These are phyloP conservation scores for Rambutsinella grinnellia DNA, from an alignment of 2,888 invertebrate genomes.

Conservation along the genomic window DNA sequence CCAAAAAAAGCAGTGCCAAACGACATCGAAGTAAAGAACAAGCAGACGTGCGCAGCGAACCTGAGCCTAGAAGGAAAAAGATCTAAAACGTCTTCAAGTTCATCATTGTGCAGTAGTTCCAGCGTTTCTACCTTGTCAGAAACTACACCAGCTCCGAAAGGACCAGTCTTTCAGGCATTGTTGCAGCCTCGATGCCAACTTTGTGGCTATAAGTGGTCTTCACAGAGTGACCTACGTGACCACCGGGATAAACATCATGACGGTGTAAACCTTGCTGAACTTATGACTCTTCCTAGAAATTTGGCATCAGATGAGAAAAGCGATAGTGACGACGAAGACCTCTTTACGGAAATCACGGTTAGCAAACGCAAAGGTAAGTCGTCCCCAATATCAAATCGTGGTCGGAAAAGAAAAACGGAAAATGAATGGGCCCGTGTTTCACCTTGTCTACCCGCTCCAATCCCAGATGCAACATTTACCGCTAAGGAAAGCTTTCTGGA, in stretches of 20 bases:
- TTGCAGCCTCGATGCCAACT: background rate
- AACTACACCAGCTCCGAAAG: too few relatives aligned
- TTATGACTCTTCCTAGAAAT: background rate
- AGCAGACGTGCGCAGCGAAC: background rate
- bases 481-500: conserved; percentile 24
- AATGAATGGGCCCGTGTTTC: background rate
- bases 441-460: background rate
- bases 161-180: too few relatives aligned
- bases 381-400: background rate
- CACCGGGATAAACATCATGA: conserved; percentile 18
- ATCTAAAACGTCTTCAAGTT: background rate
- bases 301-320: background rate
- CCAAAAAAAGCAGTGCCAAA: background rate
- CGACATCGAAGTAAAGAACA: background rate
- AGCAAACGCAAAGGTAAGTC: too few relatives aligned
- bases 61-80: background rate
- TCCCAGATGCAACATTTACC: conserved; percentile 12
- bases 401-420: background rate
- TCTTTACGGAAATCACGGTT: background rate
- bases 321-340: background rate
- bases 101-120: background rate
- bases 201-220: conserved; percentile 9
- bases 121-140: background rate
- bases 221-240: background rate
- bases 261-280: background rate